Conservation (phyloP, 2,888 invertebrate genomes). For the Cyaniris semiargus region DNA sequence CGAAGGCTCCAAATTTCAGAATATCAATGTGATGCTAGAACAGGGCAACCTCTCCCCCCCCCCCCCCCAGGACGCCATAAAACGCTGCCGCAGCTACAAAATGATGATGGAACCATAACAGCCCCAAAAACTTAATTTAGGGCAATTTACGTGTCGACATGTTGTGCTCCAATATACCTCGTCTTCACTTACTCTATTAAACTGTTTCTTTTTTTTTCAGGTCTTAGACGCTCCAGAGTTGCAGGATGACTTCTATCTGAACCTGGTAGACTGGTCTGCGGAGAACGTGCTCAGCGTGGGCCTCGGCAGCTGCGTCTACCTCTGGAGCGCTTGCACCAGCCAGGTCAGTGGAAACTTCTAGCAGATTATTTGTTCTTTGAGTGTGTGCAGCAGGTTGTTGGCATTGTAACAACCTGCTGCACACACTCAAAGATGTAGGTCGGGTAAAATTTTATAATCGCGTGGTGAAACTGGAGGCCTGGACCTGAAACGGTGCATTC, state of each 20-base stretch:
- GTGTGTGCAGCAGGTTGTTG: neutral
- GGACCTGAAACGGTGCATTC: no score
- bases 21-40: no score
- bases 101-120: neutral
- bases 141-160: neutral
- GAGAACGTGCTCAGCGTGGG: constrained; percentile 99
- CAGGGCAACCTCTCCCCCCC: no score
- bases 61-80: no score
- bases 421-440: no score
- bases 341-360: constrained; percentile 79
- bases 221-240: constrained; percentile 97
- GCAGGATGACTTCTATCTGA: constrained; percentile 99
- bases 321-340: constrained; percentile 99
- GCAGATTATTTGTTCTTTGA: neutral
- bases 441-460: neutral
- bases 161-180: neutral
- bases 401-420: no score
- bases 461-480: no score
- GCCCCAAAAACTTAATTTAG: neutral
- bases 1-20: no score
- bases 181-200: neutral
- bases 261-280: constrained; percentile 99
- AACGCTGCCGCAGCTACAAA: no score
- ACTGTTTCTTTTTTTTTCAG: constrained; percentile 29
- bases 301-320: constrained; percentile 97